Evolutionary conservation across 2,888 invertebrate genomes (phyloP).

Genomic region (Caprella mutica): DNA sequence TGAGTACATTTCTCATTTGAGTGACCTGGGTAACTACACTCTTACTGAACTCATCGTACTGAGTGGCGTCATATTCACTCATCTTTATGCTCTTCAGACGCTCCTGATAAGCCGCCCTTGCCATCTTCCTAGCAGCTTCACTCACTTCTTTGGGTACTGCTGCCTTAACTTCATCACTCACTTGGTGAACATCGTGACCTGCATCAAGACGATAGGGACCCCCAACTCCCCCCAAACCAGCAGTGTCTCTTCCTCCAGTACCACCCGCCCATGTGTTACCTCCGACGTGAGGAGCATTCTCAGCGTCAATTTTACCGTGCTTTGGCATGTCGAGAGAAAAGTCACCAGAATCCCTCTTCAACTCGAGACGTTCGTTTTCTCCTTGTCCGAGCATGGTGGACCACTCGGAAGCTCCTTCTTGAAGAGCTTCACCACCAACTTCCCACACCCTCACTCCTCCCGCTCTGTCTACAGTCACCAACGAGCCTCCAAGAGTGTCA

Average conservation of each 20-base stretch:
- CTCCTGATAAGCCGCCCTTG: constrained; percentile 72
- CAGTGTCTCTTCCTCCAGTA: constrained; percentile 69
- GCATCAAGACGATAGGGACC: constrained; percentile 89
- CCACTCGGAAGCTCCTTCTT: constrained; percentile 45
- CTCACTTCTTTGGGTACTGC: constrained; percentile 79
- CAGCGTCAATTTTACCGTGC: constrained; percentile 80
- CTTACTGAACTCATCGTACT: constrained; percentile 69
- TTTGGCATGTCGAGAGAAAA: constrained; percentile 59
- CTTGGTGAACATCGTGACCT: constrained; percentile 48
- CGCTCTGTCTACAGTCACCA: constrained; percentile 49
- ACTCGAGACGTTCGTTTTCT: constrained; percentile 51
- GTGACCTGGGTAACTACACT: constrained; percentile 62
- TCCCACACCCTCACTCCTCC: constrained; percentile 50
- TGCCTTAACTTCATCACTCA: constrained; percentile 78
- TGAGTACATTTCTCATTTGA: constrained; percentile 71
- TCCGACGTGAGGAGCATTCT: constrained; percentile 85
- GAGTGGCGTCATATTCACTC: constrained; percentile 81
- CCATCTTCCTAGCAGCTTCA: constrained; percentile 85
- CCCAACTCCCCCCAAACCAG: constrained; percentile 90
- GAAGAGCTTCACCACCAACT: constrained; percentile 43
- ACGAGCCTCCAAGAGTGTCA: constrained; percentile 44
- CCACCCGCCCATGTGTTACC: constrained; percentile 91
- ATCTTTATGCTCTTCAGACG: constrained; percentile 81
- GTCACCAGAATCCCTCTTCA: constrained; percentile 56
- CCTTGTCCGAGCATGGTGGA: constrained; percentile 41